Base-by-base conservation (phyloP, 2,797 vertebrate genomes). In the Masticophis lateralis region DNA sequence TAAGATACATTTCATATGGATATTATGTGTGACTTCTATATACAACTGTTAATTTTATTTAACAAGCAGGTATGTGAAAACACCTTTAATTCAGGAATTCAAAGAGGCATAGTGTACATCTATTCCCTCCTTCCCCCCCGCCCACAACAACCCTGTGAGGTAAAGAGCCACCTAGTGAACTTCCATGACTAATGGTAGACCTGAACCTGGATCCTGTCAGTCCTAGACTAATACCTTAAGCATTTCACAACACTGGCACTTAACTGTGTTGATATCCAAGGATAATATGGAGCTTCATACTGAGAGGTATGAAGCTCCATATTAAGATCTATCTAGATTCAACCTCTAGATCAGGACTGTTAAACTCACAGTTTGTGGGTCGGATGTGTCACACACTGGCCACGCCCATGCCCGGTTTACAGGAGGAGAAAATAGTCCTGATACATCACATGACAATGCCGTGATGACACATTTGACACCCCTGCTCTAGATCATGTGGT, bases 371-470 rank as follows among this genome's bases (percentile, higher is more conserved):
- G 4, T 4, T 2, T 56, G 56, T 4, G 4, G 56, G 14, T 4
- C 14, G 1, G 56, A 56, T 56, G 56, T 1, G 0, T 56, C 56
- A 57, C 1, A 0, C 0, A 16, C 14, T 57, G 4, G 16, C 5
- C 56, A 57, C 0, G 56, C 14, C 56, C 56, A 18, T 14, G 5
- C 56, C 56, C 56, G 0, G 14, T 57, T 57, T 57, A 57, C 56
- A 0, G 5, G 5, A 57, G 56, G 56, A 5, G 56, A 0, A 14
- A 5, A 5, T 1, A 57, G 5, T 57, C 56, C 16, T 1, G 56
- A 57, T 57, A 57, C 16, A 14, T 57, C 56, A 57, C 4, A 5
- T 57, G 56, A 57, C 1, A 1, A 4, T 16, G 4, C 56, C 56
- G 0, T 18, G 56, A 14, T 16, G 4, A 18, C 56, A 57, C 5